Evolutionary conservation across 2,113 vertebrate species (phyloP).

Genomic region (Hippoglossus stenolepis): DNA sequence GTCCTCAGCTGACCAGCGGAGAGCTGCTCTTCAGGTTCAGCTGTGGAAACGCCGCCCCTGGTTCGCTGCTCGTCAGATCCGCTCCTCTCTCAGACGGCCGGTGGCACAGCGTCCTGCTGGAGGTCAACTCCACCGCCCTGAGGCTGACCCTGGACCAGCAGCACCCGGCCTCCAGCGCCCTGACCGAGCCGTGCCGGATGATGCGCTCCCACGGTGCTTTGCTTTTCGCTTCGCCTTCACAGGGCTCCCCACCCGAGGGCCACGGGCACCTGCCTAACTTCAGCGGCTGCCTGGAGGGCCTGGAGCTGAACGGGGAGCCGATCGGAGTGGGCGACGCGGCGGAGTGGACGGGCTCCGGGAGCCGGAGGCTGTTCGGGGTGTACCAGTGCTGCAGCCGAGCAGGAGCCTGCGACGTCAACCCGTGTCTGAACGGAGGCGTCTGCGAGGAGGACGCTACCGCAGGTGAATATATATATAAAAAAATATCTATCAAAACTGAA

Average conservation of each 20-base stretch:
- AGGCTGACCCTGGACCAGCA: conserved; percentile 83
- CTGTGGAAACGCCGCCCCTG: conserved; percentile 75
- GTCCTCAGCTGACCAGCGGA: conserved; percentile 84
- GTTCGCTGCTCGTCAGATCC: conserved; percentile 73
- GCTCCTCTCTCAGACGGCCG: conserved; percentile 78
- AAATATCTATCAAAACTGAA: too few species aligned
- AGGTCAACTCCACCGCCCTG: conserved; percentile 81
- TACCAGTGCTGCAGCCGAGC: conserved; percentile 84
- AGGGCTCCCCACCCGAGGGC: conserved; percentile 22
- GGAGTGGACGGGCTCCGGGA: conserved; percentile 62
- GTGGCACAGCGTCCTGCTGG: conserved; percentile 89
- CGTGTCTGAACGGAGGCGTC: conserved; percentile 87
- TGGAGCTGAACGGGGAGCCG: conserved; percentile 84
- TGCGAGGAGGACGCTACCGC: conserved; percentile 80
- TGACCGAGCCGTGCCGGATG: conserved; percentile 81
- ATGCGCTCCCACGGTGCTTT: conserved; percentile 77
- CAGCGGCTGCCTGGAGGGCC: conserved; percentile 87
- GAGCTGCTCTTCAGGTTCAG: conserved; percentile 83
- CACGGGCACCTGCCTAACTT: conserved; percentile 71
- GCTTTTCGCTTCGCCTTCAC: conserved; percentile 78
- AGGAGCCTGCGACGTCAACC: conserved; percentile 79
- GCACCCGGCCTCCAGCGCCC: conserved; percentile 58
- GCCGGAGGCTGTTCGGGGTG: conserved; percentile 83
- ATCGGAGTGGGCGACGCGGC: conserved; percentile 70
- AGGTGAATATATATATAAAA: conserved; percentile 79